Base-by-base conservation (phyloP, 2,888 invertebrate species). In the Lissonota sp. region DNA sequence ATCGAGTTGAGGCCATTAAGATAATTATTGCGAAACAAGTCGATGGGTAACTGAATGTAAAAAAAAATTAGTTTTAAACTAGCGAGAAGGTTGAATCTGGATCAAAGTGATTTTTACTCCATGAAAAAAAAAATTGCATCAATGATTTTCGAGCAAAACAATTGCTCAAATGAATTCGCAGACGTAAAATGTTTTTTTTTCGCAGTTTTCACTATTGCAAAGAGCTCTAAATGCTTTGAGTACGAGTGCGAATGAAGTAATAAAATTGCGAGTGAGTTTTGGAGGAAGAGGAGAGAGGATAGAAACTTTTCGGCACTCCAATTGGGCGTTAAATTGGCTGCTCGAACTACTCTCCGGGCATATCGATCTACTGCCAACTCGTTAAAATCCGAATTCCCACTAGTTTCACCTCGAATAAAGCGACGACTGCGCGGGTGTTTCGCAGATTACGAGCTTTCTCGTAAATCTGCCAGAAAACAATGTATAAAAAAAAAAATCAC, bases 241-340 rank as follows among this genome's bases (percentile, higher is more conserved):
- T n/a, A 70, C 79, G 71, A 70, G 58, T 79, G 51, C 60, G 58
- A 60, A 53, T 51, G 67, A 63, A 73, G 53, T 10, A 64, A 53
- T 4, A 62, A 62, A 44, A 14, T 62, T 1, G 26, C 26, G 62
- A 44, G 62, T 10, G 62, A 44, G 62, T 10, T 14, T 7, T 16
- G 42, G 55, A 7, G 37, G 14, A 37, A 53, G 51, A 40, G 60
- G 5, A 10, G 40, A 44, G 49, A 14, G 16, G 60, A n/a, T 40
- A 8, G 40, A 58, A 86, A 87, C 86, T 84, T 86, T 88, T 77
- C 83, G 74, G 84, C 84, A 78, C 84, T 84, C 82, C 80, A 85
- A 86, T 85, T 81, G 85, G 78, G 84, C 80, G 85, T 85, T 86
- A 84, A 86, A 85, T 84, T 83, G 85, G 80, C 84, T 81, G 78